phyloP scores from a whole-genome alignment of 2,797 vertebrate genomes.

The Falco cherrug region DNA sequence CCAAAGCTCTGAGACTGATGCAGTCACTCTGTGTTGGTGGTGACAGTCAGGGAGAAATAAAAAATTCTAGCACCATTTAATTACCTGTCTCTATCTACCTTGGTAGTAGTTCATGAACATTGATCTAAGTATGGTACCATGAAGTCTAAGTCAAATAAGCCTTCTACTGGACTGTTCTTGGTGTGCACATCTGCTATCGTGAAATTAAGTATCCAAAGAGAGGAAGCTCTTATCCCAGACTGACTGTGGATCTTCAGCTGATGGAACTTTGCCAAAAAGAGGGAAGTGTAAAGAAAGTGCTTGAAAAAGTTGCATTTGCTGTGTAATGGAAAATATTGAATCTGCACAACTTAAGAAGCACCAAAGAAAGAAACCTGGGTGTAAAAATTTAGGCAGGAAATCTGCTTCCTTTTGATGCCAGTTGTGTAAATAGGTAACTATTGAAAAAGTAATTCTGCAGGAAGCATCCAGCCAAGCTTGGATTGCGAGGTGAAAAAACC shows the following conservation, averaged over 20 bases:
- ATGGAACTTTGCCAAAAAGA: background rate
- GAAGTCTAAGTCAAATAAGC: background rate
- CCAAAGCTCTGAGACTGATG: background rate
- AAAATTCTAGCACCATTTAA: background rate
- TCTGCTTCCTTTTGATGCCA: background rate
- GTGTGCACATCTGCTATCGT: background rate
- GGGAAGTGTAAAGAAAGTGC: background rate
- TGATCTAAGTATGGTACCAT: background rate
- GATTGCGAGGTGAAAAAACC: background rate
- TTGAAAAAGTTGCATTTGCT: background rate
- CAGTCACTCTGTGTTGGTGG: background rate
- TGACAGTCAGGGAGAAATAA: background rate
- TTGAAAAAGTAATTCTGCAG: background rate
- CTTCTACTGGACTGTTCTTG: background rate
- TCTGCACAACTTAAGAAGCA: background rate
- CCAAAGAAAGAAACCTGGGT: background rate
- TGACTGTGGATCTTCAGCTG: background rate
- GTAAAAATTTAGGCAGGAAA: background rate
- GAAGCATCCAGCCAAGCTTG: background rate
- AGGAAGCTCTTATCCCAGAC: background rate
- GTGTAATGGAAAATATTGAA: background rate
- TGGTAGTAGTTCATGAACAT: background rate
- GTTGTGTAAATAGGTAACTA: background rate
- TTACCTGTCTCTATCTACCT: background rate
- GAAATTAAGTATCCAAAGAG: background rate